Base-by-base conservation (phyloP, 2,113 vertebrate species). In the Toxotes chatareus region DNA sequence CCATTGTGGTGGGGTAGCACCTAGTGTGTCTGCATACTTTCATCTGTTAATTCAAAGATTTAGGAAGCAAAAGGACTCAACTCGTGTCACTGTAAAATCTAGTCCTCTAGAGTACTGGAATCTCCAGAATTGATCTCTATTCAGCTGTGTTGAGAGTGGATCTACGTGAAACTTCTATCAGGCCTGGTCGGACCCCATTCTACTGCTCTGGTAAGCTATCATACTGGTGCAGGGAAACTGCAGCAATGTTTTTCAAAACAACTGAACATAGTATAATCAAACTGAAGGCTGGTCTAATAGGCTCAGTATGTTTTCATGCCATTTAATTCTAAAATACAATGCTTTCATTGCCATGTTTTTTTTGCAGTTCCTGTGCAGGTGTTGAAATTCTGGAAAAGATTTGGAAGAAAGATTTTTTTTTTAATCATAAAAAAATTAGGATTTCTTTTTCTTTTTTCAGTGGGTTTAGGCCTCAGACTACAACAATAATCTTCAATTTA, bases 141-240 rank as follows among this genome's bases (percentile, higher is more conserved):
- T 73, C 42, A 46, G 44, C 53, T 2, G 34, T 62, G 17, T 68
- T 77, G 60, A 31, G 8, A 89, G 73, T 2, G 75, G 77, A 89
- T 79, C 89, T 67, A 72, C 71, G 5, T 63, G 47, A 72, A 47
- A 53, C 71, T 14, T 75, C 74, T 56, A 23, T 76, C 80, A 66
- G 76, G 70, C 85, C 84, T 76, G 81, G 46, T 75, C 10, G 56
- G 81, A 92, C 69, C 57, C 32, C 21, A 32, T 65, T 87, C 82
- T 66, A 56, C 86, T 88, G 70, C 79, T 86, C 86, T 71, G 94
- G 93, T 95, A 94, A 85, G 93, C 38, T 85, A 38, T 3, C 27
- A 44, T 16, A n/a, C 27, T 75, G 2, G n/a, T 77, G 55, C 69
- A 72, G 49, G 64, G 72, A 21, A 46, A 63, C 59, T 59, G 27